Evolutionary conservation across 1,140 invertebrate genomes (phyloP).

Genomic region (Drosophila micromelanica): DNA sequence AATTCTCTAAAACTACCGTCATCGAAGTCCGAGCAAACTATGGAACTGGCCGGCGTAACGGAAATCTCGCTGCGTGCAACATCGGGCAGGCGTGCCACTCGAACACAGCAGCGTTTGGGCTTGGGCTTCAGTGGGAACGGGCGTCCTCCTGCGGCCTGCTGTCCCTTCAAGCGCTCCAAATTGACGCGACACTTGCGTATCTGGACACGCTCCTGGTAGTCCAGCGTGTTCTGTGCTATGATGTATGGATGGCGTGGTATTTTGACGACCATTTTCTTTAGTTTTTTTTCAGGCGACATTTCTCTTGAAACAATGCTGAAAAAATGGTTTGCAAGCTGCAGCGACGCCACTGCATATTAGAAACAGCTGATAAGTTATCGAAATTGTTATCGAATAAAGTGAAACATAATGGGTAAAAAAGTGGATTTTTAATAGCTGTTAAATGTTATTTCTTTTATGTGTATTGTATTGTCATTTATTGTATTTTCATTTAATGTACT

Average conservation of each 20-base stretch:
- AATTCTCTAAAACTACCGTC: conserved; percentile 25
- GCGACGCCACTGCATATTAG: neutral
- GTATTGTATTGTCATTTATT: neutral
- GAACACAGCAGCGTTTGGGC: conserved; percentile 61
- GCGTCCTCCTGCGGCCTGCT: neutral
- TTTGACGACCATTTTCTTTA: conserved; percentile 60
- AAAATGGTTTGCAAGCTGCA: conserved; percentile 1
- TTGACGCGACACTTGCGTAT: conserved; percentile 67
- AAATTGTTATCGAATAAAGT: neutral
- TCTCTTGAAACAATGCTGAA: conserved; percentile 6
- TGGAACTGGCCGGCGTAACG: conserved; percentile 64
- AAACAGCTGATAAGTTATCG: conserved; percentile 20
- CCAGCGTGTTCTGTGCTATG: conserved; percentile 19
- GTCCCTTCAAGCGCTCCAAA: conserved; percentile 54
- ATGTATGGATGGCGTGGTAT: conserved; percentile 63
- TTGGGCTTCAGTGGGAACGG: conserved; percentile 42
- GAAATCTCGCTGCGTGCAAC: conserved; percentile 65
- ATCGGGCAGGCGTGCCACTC: conserved; percentile 61
- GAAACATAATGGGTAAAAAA: neutral
- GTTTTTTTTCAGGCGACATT: conserved; percentile 53
- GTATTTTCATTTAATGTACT: neutral
- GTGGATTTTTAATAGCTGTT: neutral
- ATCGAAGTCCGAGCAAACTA: conserved; percentile 65
- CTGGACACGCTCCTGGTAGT: conserved; percentile 22
- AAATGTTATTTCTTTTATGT: neutral